Evolutionary conservation across 2,113 vertebrate genomes (phyloP).

Genomic region (Ginglymostoma cirratum): DNA sequence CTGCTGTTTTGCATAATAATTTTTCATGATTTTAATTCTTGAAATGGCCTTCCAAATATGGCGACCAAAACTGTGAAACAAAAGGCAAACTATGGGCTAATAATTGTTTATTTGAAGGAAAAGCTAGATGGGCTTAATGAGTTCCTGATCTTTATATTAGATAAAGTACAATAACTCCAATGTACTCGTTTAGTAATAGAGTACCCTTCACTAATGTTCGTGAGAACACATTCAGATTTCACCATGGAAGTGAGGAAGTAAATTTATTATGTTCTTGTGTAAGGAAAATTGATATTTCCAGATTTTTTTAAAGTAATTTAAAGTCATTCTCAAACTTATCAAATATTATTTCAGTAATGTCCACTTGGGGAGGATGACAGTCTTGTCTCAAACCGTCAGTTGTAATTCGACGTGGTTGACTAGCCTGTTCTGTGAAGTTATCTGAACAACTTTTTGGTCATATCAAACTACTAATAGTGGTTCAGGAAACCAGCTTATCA

Average conservation of each 20-base stretch:
- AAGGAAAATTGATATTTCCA: neutral
- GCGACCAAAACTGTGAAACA: neutral
- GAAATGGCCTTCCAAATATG: neutral
- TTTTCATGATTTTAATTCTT: neutral
- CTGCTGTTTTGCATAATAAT: neutral
- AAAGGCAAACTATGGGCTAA: neutral
- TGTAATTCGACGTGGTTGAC: neutral
- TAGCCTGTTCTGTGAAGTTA: no score
- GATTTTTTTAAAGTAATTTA: no score
- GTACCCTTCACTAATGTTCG: neutral
- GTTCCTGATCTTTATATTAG: neutral
- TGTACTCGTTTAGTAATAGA: neutral
- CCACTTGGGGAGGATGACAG: neutral
- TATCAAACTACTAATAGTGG: no score
- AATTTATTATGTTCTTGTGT: neutral
- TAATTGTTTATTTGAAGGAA: neutral
- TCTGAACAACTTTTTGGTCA: no score
- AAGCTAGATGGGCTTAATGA: neutral
- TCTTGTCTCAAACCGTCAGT: neutral
- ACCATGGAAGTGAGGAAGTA: neutral
- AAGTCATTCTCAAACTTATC: no score
- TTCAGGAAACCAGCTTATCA: no score
- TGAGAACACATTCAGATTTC: neutral
- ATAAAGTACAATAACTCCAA: neutral
- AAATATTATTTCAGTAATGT: neutral